phyloP scores from a whole-genome alignment of 2,888 invertebrate genomes.

The Anoncus sp. region DNA sequence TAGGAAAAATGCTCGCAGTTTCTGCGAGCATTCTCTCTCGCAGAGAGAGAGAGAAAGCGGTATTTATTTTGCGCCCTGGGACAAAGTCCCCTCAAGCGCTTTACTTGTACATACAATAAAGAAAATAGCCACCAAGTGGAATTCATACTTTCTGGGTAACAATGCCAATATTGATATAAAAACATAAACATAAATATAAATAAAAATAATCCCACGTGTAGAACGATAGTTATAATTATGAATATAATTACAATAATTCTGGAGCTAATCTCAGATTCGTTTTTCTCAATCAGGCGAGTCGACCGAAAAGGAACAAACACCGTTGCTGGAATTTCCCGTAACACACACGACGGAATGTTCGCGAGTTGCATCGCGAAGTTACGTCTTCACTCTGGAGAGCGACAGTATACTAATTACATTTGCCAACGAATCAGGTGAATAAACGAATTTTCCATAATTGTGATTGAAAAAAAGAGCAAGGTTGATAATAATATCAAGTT shows the following conservation, averaged over 20 bases:
- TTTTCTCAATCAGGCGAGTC: constrained; percentile 71
- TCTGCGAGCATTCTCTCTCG: too few species aligned
- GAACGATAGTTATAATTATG: too few species aligned
- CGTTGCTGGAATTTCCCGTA: constrained; percentile 88
- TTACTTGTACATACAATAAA: too few species aligned
- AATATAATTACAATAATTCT: too few species aligned
- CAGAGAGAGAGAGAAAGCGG: not conserved
- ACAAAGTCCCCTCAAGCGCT: too few species aligned
- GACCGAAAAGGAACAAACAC: constrained; percentile 73
- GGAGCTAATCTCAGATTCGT: not conserved
- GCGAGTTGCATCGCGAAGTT: constrained; percentile 88
- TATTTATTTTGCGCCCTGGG: too few species aligned
- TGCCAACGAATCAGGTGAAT: constrained; percentile 85
- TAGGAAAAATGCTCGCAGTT: constrained; percentile 39
- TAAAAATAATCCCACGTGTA: too few species aligned
- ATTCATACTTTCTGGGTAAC: too few species aligned
- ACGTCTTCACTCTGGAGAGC: constrained; percentile 90
- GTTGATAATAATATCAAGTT: not conserved
- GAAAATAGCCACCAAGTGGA: too few species aligned
- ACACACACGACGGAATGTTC: constrained; percentile 89
- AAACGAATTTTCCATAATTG: constrained; percentile 11
- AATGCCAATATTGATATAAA: too few species aligned
- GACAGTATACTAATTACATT: constrained; percentile 90
- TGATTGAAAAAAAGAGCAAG: constrained; percentile 1
- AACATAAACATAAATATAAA: too few species aligned